Evolutionary conservation across 2,113 vertebrate species (phyloP), one percentile per base, ranked within the genome.

Genomic region (Madoqua kirkii): DNA sequence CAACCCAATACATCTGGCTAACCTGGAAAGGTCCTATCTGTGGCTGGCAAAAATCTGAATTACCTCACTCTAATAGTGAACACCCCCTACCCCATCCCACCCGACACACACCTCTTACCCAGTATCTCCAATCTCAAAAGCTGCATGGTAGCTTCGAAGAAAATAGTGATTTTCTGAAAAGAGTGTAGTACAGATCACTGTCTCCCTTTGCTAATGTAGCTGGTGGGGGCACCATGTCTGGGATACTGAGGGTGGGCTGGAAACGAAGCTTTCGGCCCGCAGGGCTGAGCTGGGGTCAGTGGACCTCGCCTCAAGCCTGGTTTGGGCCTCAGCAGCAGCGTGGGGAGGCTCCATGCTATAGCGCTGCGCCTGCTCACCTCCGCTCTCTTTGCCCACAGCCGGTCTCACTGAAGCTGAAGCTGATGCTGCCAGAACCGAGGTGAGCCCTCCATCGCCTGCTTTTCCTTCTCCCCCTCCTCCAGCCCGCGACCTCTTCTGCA

Each of bases 321-420:
- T 64, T 29, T 25, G 81, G 55, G 91, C 40, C 7, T 40, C 33
- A 5, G 36, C 33, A 54, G 27, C 12, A 13, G 31, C 2, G 0
- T 2, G 23, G 1, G 23, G 2, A 17, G 25, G 11, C 23, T 19
- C 11, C 13, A 25, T n/a, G 60, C 33, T 3, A 1, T 3, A 7
- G 21, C 2, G 7, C 23, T 9, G 29, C 17, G 29, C 57, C 3
- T 11, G 33, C 52, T 95, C 36, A 97, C 60, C 33, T 60, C 27
- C 60, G n/a, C 87, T 79, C 17, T 62, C 85, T 93, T 67, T 45
- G 45, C 36, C 91, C 93, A 33, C 86, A 98, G 98, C 45, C 82
- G 12, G 9, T 81, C 2, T 62, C 67, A 31, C 5, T 16, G 31
- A 87, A 15, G 8, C 12, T 2, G 96, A 95, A 13, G 0, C 36